These are phyloP conservation scores for Heterodera filipjevi DNA, from an alignment of 2,888 invertebrate species.

Conservation along the genomic window DNA sequence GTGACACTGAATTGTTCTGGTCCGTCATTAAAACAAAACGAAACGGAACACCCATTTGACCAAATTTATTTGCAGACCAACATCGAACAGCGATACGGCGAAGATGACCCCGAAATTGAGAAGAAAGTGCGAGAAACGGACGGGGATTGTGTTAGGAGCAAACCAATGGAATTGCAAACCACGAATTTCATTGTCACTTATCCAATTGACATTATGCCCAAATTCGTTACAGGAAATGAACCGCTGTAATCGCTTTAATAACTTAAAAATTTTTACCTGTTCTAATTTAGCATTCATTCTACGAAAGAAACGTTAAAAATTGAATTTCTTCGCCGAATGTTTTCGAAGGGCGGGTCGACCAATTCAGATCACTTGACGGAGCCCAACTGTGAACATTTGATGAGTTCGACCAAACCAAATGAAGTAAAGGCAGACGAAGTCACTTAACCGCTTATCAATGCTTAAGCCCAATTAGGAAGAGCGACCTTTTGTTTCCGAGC, in stretches of 20 bases:
- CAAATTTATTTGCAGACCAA: conserved; percentile 16
- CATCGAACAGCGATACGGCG: conserved; percentile 31
- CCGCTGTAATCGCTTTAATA: neutral
- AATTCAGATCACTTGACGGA: neutral
- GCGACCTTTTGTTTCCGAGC: neutral
- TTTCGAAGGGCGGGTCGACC: neutral
- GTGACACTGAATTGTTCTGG: too few relatives aligned
- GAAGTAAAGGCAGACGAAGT: neutral
- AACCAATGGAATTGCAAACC: conserved; percentile 18
- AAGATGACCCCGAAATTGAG: conserved; percentile 36
- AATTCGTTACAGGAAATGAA: neutral
- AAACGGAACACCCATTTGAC: too few relatives aligned
- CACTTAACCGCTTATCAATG: neutral
- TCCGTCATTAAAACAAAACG: too few relatives aligned
- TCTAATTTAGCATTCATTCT: neutral
- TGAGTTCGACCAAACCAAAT: neutral
- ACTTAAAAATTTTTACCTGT: neutral
- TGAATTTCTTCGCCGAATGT: neutral
- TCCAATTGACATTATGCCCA: conserved; percentile 26
- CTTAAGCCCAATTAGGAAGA: neutral
- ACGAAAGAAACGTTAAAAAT: conserved; percentile 4
- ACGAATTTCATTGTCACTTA: conserved; percentile 26
- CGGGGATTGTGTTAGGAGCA: conserved; percentile 28
- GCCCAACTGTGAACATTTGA: neutral
- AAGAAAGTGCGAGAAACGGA: conserved; percentile 30